Percentiles rank a stretch among this genome's conserved stretches.
Conservation (phyloP, 2,113 vertebrate genomes). For the Ondatra zibethicus region DNA sequence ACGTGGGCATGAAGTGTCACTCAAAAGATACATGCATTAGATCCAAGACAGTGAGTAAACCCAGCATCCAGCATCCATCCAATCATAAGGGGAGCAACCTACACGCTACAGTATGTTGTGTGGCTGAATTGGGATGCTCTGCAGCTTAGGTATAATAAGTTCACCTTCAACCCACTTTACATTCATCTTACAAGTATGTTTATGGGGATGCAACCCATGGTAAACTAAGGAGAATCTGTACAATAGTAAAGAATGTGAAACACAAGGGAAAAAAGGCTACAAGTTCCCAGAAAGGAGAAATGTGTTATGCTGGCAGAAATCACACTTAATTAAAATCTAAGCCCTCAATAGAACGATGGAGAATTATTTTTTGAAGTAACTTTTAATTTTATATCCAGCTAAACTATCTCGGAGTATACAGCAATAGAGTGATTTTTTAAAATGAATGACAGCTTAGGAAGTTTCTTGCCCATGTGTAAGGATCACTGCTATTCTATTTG, state of each 20-base stretch:
- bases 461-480: background rate
- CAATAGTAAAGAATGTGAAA: background rate
- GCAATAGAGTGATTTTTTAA: background rate
- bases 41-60: background rate
- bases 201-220: background rate
- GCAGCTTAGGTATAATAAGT: background rate
- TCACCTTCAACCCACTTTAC: background rate
- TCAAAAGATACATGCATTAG: background rate
- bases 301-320: background rate
- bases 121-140: background rate
- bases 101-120: background rate
- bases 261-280: background rate
- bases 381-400: constrained; percentile 56
- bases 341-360: background rate
- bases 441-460: background rate
- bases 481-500: background rate
- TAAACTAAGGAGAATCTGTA: background rate
- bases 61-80: background rate
- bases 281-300: background rate
- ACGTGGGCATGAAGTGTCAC: background rate
- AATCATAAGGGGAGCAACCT: background rate
- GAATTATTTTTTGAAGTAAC: background rate
- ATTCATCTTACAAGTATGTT: background rate
- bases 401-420: background rate
- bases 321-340: background rate